Evolutionary conservation across 2,113 vertebrate genomes (phyloP).

Genomic region (Marmota monax): DNA sequence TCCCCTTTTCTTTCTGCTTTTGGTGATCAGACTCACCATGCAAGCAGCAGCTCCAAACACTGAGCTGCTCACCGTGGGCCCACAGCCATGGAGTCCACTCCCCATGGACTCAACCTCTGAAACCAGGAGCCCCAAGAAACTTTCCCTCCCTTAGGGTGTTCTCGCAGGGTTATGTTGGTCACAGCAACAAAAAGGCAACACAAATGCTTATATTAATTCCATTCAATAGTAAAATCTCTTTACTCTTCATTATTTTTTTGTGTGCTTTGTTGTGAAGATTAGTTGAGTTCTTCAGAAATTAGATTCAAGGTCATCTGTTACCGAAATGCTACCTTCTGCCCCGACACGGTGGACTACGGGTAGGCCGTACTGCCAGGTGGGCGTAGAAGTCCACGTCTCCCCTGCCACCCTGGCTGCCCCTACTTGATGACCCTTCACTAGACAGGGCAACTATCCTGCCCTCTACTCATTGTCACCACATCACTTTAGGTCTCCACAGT

Average conservation of each 20-base stretch:
- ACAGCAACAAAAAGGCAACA: too few species aligned
- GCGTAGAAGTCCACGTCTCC: background rate
- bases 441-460: background rate
- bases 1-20: too few species aligned
- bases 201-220: background rate
- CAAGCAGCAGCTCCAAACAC: too few species aligned
- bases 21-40: too few species aligned
- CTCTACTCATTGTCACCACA: background rate
- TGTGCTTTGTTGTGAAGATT: background rate
- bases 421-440: background rate
- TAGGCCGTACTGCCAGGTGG: too few species aligned
- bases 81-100: too few species aligned
- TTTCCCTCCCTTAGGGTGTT: too few species aligned
- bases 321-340: background rate
- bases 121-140: too few species aligned
- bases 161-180: too few species aligned
- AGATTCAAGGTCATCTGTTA: background rate
- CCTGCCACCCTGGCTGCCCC: background rate
- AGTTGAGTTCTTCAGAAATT: background rate
- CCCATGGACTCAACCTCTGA: too few species aligned
- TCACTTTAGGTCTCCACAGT: background rate
- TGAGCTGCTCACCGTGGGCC: too few species aligned
- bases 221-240: background rate
- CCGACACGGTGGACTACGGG: accelerated
- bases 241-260: background rate